Conservation (phyloP, 2,888 invertebrate species). For the Oscheius sp. region DNA sequence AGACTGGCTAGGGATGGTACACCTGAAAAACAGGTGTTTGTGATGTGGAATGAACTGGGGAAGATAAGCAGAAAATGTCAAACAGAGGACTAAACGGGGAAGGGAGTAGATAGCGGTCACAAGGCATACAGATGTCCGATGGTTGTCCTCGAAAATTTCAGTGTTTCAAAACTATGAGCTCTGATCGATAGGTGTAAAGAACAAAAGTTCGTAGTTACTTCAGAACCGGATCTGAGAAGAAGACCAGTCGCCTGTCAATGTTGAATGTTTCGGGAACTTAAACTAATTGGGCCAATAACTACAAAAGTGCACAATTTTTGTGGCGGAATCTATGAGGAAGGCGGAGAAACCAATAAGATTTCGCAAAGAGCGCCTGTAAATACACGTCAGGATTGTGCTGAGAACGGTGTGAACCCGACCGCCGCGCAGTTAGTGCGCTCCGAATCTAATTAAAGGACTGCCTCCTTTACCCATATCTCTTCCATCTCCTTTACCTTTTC, state of each 20-base stretch:
- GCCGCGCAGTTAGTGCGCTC: constrained; percentile 23
- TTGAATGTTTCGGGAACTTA: no score
- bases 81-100: constrained; percentile 1
- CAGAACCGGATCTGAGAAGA: no score
- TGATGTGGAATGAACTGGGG: constrained; percentile 14
- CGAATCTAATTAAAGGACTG: constrained; percentile 30
- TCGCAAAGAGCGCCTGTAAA: neutral
- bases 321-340: neutral
- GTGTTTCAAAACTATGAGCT: neutral
- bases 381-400: constrained; percentile 8
- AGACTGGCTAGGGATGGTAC: constrained; percentile 3
- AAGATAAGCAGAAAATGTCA: constrained; percentile 4
- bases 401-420: constrained; percentile 18
- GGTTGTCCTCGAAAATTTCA: neutral
- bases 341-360: neutral
- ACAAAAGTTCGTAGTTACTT: no score
- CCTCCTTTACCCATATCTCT: constrained; percentile 10
- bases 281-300: neutral
- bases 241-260: no score
- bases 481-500: constrained; percentile 25
- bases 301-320: no score
- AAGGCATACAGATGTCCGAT: neutral
- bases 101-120: constrained; percentile 15
- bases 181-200: no score
- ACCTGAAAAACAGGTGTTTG: constrained; percentile 29